These are phyloP conservation scores for Conomelus anceps DNA, from an alignment of 2,888 invertebrate genomes.

Conservation along the genomic window DNA sequence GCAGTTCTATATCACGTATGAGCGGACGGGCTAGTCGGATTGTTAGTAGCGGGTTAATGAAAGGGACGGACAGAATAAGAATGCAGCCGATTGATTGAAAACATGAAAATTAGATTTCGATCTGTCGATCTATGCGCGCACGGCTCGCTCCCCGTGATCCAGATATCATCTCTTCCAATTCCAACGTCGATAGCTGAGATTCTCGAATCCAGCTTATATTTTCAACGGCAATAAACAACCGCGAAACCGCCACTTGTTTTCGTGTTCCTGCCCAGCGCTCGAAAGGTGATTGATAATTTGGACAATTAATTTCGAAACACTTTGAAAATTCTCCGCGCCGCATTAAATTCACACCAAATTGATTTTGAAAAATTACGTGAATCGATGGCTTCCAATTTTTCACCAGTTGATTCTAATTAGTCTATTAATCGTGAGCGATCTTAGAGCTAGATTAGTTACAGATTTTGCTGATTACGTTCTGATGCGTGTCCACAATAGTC, in stretches of 20 bases:
- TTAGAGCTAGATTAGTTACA: not conserved
- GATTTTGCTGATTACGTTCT: not conserved
- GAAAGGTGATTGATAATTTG: not conserved
- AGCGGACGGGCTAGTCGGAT: not conserved
- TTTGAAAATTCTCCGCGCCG: not conserved
- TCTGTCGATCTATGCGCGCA: not conserved
- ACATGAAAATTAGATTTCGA: not conserved
- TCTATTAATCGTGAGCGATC: not conserved
- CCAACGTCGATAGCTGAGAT: not conserved
- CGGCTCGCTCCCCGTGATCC: not conserved
- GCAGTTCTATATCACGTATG: not conserved
- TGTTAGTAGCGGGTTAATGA: not conserved
- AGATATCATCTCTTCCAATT: not conserved
- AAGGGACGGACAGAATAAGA: not conserved
- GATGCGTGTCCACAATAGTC: not conserved
- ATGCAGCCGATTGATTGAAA: not conserved
- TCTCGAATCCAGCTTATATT: not conserved
- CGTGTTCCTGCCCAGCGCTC: no score
- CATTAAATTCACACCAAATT: not conserved
- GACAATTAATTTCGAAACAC: not conserved
- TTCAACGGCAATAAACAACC: not conserved
- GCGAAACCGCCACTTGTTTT: not conserved
- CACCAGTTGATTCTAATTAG: not conserved
- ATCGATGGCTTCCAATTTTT: not conserved
- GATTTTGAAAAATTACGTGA: not conserved